Base-by-base conservation (phyloP, 1,140 invertebrate species). In the Achroia grisella region DNA sequence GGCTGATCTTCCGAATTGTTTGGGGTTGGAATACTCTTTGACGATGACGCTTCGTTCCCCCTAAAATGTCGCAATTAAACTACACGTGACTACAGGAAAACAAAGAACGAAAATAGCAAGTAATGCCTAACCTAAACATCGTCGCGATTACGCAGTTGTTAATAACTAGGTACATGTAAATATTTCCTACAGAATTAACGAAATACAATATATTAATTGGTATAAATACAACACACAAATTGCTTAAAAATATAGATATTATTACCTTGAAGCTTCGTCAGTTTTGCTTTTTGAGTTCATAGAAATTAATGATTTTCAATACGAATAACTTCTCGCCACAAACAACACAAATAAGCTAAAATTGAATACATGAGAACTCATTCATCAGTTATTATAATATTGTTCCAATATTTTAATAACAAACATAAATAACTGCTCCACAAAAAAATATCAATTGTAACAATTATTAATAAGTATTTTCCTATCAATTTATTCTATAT, bases 261-360 rank as follows among this genome's bases (percentile, higher is more conserved):
- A 64, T 78, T 82, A 86, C 83, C 83, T 86, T 82, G 83, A 85
- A 86, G 83, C 83, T 84, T 86, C 83, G 80, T 84, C 83, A 80
- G 71, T 75, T 75, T 85, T 78, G 65, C 77, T 80, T 74, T 85
- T 84, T 56, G 83, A 78, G 83, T 82, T 86, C 83, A 86, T 86
- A 84, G 83, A 86, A 86, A 77, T 75, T 66, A 71, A 62, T 72
- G 54, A 53, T 71, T 52, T 66, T 45, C 31, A 56, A 56, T 44
- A 48, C 62, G 69, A 66, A 71, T n/a, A 54, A 43, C 66, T 65
- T 56, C 60, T 54, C 48, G 40, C 36, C 43, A 55, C 28, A 34
- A 63, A 51, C 49, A 67, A 63, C 53, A 60, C 55, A 73, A 75
- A 73, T 59, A 45, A 57, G 61, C 46, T 45, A 46, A 51, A 30